phyloP scores from a whole-genome alignment of 2,113 vertebrate species.

The Ageneiosus marmoratus region DNA sequence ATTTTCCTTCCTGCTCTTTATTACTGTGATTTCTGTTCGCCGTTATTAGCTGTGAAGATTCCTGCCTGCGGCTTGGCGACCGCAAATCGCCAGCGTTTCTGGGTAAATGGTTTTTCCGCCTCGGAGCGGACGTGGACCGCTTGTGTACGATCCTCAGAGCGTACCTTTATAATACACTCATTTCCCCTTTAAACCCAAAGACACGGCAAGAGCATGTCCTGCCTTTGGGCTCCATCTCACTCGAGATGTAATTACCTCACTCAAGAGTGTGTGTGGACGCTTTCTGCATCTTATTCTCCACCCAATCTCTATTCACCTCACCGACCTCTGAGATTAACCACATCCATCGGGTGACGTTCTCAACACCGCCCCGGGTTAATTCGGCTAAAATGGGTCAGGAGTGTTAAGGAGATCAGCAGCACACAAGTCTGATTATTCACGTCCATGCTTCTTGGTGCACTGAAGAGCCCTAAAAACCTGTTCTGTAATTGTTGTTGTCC shows the following conservation, averaged over 20 bases:
- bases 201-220: constrained; percentile 37
- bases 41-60: constrained; percentile 19
- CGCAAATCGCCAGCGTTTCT: constrained; percentile 26
- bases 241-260: constrained; percentile 68
- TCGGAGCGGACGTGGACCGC: constrained; percentile 1
- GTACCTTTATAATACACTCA: constrained; percentile 37
- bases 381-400: constrained; percentile 63
- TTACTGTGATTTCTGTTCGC: constrained; percentile 47
- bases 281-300: constrained; percentile 49
- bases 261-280: constrained; percentile 41
- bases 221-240: constrained; percentile 58
- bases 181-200: constrained; percentile 25
- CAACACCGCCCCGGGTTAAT: constrained; percentile 49
- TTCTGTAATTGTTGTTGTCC: constrained; percentile 45
- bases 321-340: constrained; percentile 60
- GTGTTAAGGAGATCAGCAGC: constrained; percentile 44
- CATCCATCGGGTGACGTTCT: constrained; percentile 57
- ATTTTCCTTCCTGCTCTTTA: constrained; percentile 51
- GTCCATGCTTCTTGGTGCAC: constrained; percentile 46
- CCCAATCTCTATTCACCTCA: constrained; percentile 65
- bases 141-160: constrained; percentile 34
- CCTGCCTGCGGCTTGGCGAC: neutral
- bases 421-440: constrained; percentile 59
- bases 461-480: constrained; percentile 40
- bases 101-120: constrained; percentile 26